Base-by-base conservation (phyloP, 2,797 vertebrate species). In the Gallinago stenura region DNA sequence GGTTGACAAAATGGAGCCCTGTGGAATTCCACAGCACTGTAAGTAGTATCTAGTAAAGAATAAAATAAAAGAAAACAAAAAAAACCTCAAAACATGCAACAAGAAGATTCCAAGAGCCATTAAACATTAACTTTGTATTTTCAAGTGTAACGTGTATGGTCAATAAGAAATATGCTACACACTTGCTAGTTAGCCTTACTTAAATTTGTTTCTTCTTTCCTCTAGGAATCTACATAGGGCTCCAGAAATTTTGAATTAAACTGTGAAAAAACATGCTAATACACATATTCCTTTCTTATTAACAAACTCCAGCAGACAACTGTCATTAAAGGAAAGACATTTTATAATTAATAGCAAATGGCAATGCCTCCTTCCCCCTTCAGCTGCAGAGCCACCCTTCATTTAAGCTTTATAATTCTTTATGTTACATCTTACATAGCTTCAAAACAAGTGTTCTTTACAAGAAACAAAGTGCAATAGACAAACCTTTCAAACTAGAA, bases 21-120 rank as follows among this genome's bases (percentile, higher is more conserved):
- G 99, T 4, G 99, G 99, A 96, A 99, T 98, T 79, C 99, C 99
- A 96, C 97, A 97, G 85, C 98, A 97, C 96, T 99, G 99, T 66
- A 98, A 83, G 57, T 99, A 99, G 48, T 95, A 98, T 92, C 99
- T 99, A 66, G 58, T 10, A 90, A 97, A 97, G 46, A 95, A 15
- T 7, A 68, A 89, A 37, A 62, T 7, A 95, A 96, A 66, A 45
- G 87, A 6, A 60, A 69, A 26, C 28, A 37, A 65, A 56, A 56
- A 22, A 25, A 26, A 3, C 3, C 15, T 83, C 13, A 79, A 78
- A 95, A 56, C 6, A 31, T 13, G 12, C 31, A 81, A 80, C 8
- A 83, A 62, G 11, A 58, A 70, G 31, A 81, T 6, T 7, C 0
- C 37, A 81, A 39, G 3, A 76, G 41, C 10, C 35, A 33, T 26